Evolutionary conservation across 2,888 invertebrate genomes (phyloP).

Genomic region (Drosophila formosana): DNA sequence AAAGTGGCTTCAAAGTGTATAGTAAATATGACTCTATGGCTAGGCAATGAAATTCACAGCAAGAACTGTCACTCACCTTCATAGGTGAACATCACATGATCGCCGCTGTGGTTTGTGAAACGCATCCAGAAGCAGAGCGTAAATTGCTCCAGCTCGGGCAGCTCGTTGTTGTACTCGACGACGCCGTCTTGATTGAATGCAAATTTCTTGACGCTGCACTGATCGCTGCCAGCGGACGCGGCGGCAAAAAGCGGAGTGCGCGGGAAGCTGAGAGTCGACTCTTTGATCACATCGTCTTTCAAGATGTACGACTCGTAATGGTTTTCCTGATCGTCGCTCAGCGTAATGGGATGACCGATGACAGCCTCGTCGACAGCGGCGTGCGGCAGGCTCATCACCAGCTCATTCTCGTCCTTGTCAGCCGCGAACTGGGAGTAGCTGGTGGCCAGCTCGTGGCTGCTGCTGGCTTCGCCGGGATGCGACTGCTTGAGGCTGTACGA

Average conservation of each 20-base stretch:
- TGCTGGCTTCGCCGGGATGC: constrained; percentile 81
- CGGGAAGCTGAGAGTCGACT: constrained; percentile 46
- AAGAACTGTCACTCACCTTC: constrained; percentile 87
- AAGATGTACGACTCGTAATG: constrained; percentile 73
- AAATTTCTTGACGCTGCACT: constrained; percentile 90
- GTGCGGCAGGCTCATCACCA: constrained; percentile 46
- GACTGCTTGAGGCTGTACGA: constrained; percentile 82
- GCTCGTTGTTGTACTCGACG: constrained; percentile 89
- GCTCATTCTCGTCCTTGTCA: constrained; percentile 44
- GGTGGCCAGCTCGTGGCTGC: constrained; percentile 67
- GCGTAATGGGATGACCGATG: constrained; percentile 38
- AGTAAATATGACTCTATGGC: too few relatives aligned
- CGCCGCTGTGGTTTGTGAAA: constrained; percentile 92
- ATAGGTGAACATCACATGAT: constrained; percentile 93
- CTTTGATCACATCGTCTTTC: constrained; percentile 50
- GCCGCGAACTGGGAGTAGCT: constrained; percentile 56
- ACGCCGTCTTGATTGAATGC: constrained; percentile 89
- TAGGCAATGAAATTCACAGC: too few relatives aligned
- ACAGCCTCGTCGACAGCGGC: constrained; percentile 31
- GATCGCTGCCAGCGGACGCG: constrained; percentile 80
- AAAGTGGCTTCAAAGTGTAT: constrained; percentile 21
- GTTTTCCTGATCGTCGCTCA: constrained; percentile 57
- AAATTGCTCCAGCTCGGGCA: constrained; percentile 93
- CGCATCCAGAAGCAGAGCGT: constrained; percentile 94
- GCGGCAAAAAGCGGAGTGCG: constrained; percentile 46